Percentiles rank a stretch among this genome's conserved stretches.
These are phyloP conservation scores for Telmatherina bonti DNA, from an alignment of 2,797 vertebrate genomes.

Conservation along the genomic window DNA sequence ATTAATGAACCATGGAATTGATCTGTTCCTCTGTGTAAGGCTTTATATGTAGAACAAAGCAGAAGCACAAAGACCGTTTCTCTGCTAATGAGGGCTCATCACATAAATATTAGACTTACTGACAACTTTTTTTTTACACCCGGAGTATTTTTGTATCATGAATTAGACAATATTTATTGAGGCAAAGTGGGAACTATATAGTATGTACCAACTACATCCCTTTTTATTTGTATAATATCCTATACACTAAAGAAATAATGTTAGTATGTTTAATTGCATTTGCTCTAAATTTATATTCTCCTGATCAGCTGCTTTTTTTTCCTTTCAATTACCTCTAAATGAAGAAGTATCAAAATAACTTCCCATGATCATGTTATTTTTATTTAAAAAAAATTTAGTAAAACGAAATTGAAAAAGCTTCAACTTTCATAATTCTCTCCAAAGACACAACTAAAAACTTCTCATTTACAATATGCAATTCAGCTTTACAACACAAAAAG, in stretches of 20 bases:
- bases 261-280: not conserved
- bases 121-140: not conserved
- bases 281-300: too few relatives aligned
- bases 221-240: not conserved
- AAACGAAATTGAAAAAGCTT: not conserved
- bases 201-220: not conserved
- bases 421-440: not conserved
- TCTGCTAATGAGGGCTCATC: not conserved
- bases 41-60: not conserved
- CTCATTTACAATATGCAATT: not conserved
- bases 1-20: not conserved
- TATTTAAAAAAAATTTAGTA: not conserved
- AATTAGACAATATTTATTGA: not conserved
- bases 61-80: not conserved
- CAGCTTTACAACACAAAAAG: not conserved
- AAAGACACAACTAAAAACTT: not conserved
- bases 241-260: not conserved
- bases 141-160: not conserved
- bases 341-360: not conserved
- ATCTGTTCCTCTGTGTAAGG: not conserved
- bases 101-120: not conserved
- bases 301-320: too few relatives aligned
- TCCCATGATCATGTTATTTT: not conserved
- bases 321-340: not conserved
- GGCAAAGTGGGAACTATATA: not conserved